These are phyloP conservation scores for Notoglanidium macrostoma DNA, from an alignment of 2,797 vertebrate species.

Conservation along the genomic window DNA sequence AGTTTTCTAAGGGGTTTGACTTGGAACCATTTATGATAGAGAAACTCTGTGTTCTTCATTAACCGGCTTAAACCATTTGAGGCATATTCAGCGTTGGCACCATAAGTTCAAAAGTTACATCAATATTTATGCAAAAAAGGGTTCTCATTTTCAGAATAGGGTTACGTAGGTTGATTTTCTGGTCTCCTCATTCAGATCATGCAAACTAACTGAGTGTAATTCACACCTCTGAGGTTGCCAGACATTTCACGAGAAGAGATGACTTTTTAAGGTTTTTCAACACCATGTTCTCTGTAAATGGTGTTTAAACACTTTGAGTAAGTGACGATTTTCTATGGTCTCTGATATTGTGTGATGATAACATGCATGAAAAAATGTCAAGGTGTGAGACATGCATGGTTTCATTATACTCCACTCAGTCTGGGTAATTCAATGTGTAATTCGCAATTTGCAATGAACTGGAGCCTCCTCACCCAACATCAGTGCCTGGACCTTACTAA, in stretches of 20 bases:
- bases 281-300: too few species aligned
- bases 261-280: not conserved
- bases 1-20: not conserved
- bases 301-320: too few species aligned
- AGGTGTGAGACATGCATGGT: not conserved
- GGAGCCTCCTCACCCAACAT: too few species aligned
- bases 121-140: not conserved
- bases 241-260: not conserved
- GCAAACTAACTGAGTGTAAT: not conserved
- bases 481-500: not conserved
- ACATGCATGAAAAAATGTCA: too few species aligned
- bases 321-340: too few species aligned
- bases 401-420: too few species aligned
- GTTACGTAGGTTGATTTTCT: not conserved
- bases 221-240: not conserved
- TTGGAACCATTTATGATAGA: not conserved
- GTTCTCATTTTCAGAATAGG: not conserved
- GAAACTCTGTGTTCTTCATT: not conserved
- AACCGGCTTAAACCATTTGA: not conserved
- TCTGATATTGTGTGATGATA: too few species aligned
- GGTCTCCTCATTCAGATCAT: not conserved
- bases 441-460: too few species aligned
- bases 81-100: not conserved
- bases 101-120: not conserved
- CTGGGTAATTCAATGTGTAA: too few species aligned